Percentiles rank a stretch among this genome's conserved stretches.
phyloP scores from a whole-genome alignment of 2,888 invertebrate genomes.

The Sminthurides aquaticus region DNA sequence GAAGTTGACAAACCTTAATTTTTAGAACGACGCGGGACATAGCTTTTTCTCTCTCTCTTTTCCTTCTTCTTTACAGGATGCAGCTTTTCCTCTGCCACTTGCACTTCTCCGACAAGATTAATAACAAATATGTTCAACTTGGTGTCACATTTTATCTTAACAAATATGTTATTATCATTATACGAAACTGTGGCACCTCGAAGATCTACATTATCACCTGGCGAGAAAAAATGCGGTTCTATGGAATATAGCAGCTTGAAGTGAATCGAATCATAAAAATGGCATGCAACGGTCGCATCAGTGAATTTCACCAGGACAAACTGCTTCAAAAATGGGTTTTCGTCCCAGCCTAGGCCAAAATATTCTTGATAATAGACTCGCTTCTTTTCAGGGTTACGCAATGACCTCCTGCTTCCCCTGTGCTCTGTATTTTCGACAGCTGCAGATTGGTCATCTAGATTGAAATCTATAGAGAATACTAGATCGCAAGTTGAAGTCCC shows the following conservation, averaged over 20 bases:
- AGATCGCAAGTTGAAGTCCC: not conserved
- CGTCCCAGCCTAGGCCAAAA: not conserved
- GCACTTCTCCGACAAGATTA: not conserved
- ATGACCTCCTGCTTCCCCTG: not conserved
- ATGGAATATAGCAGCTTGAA: not conserved
- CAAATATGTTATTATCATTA: not conserved
- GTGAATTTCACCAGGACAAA: not conserved
- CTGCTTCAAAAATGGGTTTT: not conserved
- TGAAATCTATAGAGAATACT: not conserved
- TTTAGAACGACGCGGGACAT: too few relatives aligned
- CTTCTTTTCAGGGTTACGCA: not conserved
- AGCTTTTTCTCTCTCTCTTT: too few relatives aligned
- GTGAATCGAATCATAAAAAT: not conserved
- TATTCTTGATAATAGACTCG: not conserved
- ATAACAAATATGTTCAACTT: not conserved
- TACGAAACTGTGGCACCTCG: not conserved
- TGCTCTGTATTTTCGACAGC: not conserved
- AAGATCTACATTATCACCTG: not conserved
- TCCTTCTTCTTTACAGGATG: too few relatives aligned
- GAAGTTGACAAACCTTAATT: too few relatives aligned
- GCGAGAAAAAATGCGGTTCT: not conserved
- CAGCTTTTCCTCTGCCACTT: too few relatives aligned
- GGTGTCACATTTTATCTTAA: not conserved
- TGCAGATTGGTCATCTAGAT: too few relatives aligned
- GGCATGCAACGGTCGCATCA: not conserved